phyloP scores from a whole-genome alignment of 2,797 vertebrate species.

The Vultur gryphus region DNA sequence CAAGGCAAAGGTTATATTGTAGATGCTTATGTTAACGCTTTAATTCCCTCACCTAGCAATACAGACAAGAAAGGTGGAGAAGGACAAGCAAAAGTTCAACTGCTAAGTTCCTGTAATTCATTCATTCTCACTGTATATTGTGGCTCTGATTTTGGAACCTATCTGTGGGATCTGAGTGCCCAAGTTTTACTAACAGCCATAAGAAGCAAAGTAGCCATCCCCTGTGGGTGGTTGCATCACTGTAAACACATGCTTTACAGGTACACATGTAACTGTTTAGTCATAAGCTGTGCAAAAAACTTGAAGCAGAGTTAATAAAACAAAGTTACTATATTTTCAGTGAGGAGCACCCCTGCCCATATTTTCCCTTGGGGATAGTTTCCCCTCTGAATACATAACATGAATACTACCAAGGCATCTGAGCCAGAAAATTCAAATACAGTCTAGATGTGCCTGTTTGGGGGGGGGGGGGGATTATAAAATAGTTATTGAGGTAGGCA shows the following conservation, averaged over 20 bases:
- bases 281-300: background rate
- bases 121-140: background rate
- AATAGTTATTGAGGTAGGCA: background rate
- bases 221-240: background rate
- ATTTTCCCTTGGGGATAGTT: slow-evolving; percentile 21
- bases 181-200: background rate
- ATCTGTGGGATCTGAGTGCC: background rate
- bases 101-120: background rate
- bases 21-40: background rate
- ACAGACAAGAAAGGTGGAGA: too few relatives aligned
- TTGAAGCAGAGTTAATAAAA: slow-evolving; percentile 14
- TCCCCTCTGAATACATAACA: background rate
- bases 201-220: background rate
- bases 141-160: background rate
- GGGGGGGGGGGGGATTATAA: background rate
- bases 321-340: slow-evolving; percentile 14
- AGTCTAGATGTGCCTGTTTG: background rate
- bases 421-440: background rate
- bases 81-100: background rate
- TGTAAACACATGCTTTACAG: background rate
- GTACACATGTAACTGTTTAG: too few relatives aligned
- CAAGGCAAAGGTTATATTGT: background rate
- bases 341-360: background rate
- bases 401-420: background rate
- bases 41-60: background rate